Conservation (phyloP, 2,113 vertebrate genomes). For the Pseudorhombus dupliciocellatus region DNA sequence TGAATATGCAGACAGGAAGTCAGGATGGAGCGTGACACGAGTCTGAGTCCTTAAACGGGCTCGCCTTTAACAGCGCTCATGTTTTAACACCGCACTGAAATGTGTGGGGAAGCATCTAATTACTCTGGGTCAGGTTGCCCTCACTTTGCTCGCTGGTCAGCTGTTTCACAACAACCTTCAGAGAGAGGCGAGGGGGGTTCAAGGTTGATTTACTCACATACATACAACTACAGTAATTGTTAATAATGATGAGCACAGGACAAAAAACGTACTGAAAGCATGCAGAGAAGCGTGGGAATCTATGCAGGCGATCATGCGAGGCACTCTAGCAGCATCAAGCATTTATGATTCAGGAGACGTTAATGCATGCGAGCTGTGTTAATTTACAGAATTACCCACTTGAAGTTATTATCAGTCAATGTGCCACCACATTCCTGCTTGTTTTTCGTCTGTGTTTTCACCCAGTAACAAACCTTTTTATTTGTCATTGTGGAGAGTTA, state of each 20-base stretch:
- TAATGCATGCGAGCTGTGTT: neutral
- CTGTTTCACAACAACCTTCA: constrained; percentile 52
- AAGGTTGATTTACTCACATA: constrained; percentile 54
- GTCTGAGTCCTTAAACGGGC: constrained; percentile 7
- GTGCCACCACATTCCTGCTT: neutral
- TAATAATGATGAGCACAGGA: constrained; percentile 1
- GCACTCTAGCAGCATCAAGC: neutral
- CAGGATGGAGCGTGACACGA: neutral
- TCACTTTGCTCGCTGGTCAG: constrained; percentile 50
- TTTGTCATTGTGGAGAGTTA: constrained; percentile 47
- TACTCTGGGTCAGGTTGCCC: constrained; percentile 40
- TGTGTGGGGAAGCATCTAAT: constrained; percentile 57
- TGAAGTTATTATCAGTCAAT: neutral
- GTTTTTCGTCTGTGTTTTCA: constrained; percentile 4
- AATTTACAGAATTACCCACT: neutral
- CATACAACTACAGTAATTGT: constrained; percentile 2
- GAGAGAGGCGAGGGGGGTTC: constrained; percentile 27
- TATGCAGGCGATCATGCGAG: neutral
- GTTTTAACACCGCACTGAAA: constrained; percentile 20
- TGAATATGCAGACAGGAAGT: constrained; percentile 31
- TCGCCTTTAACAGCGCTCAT: constrained; percentile 42
- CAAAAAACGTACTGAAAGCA: constrained; percentile 1
- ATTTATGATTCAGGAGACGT: neutral
- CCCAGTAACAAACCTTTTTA: neutral
- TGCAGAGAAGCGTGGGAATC: constrained; percentile 26